Conservation (phyloP, 2,797 vertebrate species). For the Liasis olivaceus region DNA sequence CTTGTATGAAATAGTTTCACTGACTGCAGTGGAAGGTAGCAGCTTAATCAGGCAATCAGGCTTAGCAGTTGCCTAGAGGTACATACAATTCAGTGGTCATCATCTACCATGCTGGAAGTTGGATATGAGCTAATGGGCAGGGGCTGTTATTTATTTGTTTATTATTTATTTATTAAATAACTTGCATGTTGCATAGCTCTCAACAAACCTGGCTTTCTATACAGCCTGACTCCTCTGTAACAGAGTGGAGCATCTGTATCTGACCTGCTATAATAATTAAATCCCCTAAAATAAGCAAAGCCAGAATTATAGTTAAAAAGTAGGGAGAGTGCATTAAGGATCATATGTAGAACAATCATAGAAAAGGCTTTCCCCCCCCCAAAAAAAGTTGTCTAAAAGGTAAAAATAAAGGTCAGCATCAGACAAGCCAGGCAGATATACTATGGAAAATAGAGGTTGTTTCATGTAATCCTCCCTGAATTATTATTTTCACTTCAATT, state of each 20-base stretch:
- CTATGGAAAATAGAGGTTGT: neutral
- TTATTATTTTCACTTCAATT: neutral
- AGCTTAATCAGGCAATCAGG: neutral
- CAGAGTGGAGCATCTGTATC: neutral
- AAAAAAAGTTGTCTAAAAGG: neutral
- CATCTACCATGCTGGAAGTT: neutral
- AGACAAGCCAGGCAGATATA: neutral
- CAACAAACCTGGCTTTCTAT: too few species aligned
- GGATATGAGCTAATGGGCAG: neutral
- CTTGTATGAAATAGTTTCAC: neutral
- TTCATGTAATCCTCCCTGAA: conserved; percentile 17
- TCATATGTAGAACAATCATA: neutral
- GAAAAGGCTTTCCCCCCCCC: conserved; percentile 26
- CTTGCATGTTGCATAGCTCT: neutral
- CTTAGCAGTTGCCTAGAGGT: neutral
- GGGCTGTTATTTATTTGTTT: too few species aligned
- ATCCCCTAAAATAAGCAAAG: neutral
- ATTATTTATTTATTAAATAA: too few species aligned
- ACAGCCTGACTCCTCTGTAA: neutral
- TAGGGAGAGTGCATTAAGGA: neutral
- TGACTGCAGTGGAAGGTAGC: neutral
- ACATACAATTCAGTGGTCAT: neutral
- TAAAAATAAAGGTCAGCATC: neutral
- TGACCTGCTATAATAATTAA: neutral
- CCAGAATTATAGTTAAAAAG: neutral